A percentile compares a stretch with the other conserved stretches of the same genome.
These are phyloP conservation scores for Sternotherus odoratus DNA, from an alignment of 2,797 vertebrate genomes.

Conservation along the genomic window DNA sequence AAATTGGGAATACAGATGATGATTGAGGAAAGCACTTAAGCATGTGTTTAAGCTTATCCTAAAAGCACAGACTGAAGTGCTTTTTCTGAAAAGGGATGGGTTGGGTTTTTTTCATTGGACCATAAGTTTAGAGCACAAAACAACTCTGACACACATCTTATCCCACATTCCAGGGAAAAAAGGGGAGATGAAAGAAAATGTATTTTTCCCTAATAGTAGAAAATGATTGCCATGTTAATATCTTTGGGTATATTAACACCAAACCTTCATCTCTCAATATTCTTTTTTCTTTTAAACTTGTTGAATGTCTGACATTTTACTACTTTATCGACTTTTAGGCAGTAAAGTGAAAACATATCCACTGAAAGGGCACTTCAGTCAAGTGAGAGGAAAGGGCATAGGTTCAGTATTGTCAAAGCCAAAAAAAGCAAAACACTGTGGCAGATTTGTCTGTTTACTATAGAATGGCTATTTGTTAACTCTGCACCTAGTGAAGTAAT, in stretches of 20 bases:
- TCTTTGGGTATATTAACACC: not conserved
- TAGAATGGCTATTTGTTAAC: not conserved
- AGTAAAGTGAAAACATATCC: not conserved
- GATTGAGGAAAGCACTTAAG: not conserved
- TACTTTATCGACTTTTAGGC: not conserved
- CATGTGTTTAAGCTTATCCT: not conserved
- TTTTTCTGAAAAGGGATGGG: not conserved
- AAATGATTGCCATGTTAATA: not conserved
- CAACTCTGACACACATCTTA: not conserved
- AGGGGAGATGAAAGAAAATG: not conserved
- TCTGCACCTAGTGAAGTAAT: not conserved
- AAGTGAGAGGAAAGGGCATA: not conserved
- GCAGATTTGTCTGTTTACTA: not conserved
- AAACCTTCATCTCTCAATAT: accelerated
- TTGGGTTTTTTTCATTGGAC: not conserved
- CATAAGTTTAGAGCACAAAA: accelerated
- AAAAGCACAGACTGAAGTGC: not conserved
- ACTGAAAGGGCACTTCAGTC: not conserved
- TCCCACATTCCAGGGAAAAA: not conserved
- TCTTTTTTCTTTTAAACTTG: not conserved
- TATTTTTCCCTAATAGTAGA: not conserved
- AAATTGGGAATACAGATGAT: accelerated
- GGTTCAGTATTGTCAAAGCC: accelerated
- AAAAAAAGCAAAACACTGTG: not conserved
- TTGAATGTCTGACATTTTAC: not conserved